A percentile compares a stretch with the other conserved stretches of the same genome.
These are phyloP conservation scores for Erynnis tages DNA, from an alignment of 2,888 invertebrate genomes.

Conservation along the genomic window DNA sequence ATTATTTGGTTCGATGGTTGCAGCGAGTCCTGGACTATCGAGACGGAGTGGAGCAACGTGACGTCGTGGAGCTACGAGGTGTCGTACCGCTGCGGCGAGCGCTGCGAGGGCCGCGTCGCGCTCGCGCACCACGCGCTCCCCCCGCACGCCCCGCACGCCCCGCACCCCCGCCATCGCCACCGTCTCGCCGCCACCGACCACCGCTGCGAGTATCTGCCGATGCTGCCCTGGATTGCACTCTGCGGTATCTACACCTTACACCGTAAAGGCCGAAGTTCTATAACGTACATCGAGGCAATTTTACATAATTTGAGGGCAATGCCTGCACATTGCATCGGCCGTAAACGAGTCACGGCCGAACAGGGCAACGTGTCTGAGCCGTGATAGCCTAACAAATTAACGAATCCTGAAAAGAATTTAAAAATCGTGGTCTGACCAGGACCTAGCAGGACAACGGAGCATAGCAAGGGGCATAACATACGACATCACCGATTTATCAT, in stretches of 20 bases:
- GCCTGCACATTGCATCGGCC: no score
- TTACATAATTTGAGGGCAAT: not conserved
- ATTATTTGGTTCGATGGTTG: no score
- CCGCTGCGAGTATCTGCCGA: constrained; percentile 41
- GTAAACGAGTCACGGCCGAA: no score
- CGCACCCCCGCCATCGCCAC: constrained; percentile 5
- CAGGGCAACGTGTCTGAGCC: no score
- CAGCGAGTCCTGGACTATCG: constrained; percentile 50
- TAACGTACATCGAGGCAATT: not conserved
- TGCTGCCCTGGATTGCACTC: constrained; percentile 45
- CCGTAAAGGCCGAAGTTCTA: not conserved
- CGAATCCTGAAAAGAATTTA: no score
- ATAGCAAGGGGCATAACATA: no score
- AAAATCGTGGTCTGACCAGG: no score
- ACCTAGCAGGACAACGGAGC: no score
- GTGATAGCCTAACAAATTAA: no score
- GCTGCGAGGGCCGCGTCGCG: constrained; percentile 44
- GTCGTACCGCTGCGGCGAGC: constrained; percentile 48
- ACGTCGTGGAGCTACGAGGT: constrained; percentile 53
- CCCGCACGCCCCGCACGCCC: constrained; percentile 33
- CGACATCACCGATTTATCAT: no score
- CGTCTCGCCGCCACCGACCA: constrained; percentile 29
- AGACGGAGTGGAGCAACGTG: constrained; percentile 52
- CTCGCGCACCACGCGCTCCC: constrained; percentile 33
- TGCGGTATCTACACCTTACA: constrained; percentile 40